These are phyloP conservation scores for Cyphomyrus discorhynchus DNA, from an alignment of 2,113 vertebrate genomes.

Conservation along the genomic window DNA sequence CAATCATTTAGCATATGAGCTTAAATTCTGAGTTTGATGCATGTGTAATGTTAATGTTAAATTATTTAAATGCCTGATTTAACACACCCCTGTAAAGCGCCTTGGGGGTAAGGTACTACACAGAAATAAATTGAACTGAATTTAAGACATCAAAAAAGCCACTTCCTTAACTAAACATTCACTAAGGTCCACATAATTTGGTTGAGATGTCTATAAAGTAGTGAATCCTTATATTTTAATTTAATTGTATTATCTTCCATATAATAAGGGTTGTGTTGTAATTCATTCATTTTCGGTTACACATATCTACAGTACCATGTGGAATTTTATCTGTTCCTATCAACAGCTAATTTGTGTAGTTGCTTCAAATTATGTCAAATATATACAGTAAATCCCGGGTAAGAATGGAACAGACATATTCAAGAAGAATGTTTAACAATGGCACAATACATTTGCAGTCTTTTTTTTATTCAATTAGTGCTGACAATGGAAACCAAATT, in stretches of 20 bases:
- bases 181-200: neutral
- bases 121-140: too few species aligned
- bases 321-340: neutral
- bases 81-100: too few species aligned
- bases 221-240: neutral
- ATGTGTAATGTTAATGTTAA: neutral
- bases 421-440: neutral
- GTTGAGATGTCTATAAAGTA: neutral
- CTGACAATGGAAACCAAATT: slow-evolving; percentile 1
- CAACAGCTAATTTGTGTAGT: neutral
- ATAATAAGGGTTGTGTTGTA: neutral
- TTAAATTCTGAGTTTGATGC: neutral
- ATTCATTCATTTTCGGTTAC: neutral
- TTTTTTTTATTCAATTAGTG: neutral
- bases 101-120: too few species aligned
- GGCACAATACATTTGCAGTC: neutral
- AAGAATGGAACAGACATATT: neutral
- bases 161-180: neutral
- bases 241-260: neutral
- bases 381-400: neutral
- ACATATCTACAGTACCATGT: neutral
- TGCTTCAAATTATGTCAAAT: neutral
- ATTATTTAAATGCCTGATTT: neutral
- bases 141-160: neutral
- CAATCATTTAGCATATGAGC: neutral